Base-by-base conservation (phyloP, 2,888 invertebrate genomes). In the Polylopha cassiicola region DNA sequence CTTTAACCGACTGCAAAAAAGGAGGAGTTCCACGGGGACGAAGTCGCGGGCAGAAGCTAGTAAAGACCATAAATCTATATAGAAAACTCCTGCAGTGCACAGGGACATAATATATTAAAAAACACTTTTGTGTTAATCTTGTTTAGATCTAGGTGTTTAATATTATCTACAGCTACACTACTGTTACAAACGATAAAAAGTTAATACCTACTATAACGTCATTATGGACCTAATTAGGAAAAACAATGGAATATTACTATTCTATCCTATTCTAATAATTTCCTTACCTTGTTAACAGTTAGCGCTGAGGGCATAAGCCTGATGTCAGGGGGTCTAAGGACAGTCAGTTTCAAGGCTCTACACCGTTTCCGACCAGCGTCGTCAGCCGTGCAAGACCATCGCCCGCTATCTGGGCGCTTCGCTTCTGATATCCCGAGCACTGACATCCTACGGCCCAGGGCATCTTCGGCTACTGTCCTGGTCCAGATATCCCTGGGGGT, bases 361-460 rank as follows among this genome's bases (percentile, higher is more conserved):
- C 93, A 93, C 45, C 92, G 88, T 48, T 91, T 87, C 29, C 90
- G 75, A n/a, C 89, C 90, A 57, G 89, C 89, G 58, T 92, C 92
- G 36, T 88, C 86, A 15, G 90, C 92, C 60, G 92, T 91, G 66
- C 95, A 95, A 2, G 92, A 92, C 85, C 94, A 95, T 39, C 89
- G 86, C 9, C 95, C 95, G 11, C 90, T 89, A 61, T 95, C 95
- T 18, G 90, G 84, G 11, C 84, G 74, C 43, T 88, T 89, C 0
- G 93, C 91, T 47, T 89, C 89, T 7, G 91, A 90, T 37, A 95
- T 88, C 0, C 91, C 91, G 47, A 95, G 75, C 18, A 92, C 84
- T 0, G 93, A 91, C 54, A 91, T 92, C 5, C 84, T 77, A 8
- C 81, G 70, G 1, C 81, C 82, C 1, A 80, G 51, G 0, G 77